Conservation (phyloP, 2,797 vertebrate genomes). For the Chaetophractus vellerosus region DNA sequence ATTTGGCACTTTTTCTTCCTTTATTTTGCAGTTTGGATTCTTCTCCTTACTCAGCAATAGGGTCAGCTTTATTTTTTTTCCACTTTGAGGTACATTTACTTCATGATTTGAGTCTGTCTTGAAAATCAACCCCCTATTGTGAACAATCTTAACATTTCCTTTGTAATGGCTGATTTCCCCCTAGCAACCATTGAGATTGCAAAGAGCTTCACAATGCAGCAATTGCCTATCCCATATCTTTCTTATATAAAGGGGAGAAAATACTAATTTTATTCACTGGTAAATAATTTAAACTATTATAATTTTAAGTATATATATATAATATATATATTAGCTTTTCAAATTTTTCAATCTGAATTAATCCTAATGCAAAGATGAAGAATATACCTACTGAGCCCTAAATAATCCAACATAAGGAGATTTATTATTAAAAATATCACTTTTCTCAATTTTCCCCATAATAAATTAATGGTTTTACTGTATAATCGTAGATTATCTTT, state of each 20-base stretch:
- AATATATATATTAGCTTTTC: background rate
- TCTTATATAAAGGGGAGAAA: background rate
- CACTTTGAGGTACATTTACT: background rate
- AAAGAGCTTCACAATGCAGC: background rate
- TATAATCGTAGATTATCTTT: no score
- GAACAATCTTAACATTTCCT: slow-evolving; percentile 1
- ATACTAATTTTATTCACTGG: background rate
- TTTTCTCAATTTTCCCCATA: background rate
- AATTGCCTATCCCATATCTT: background rate
- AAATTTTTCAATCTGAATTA: background rate
- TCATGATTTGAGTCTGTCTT: background rate
- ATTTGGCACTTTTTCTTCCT: background rate
- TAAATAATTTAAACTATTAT: no score
- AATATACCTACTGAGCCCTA: background rate
- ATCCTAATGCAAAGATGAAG: background rate
- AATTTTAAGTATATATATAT: background rate
- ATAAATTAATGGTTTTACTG: background rate
- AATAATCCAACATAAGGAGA: background rate
- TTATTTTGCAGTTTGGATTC: background rate
- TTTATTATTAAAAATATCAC: background rate
- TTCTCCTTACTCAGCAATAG: background rate
- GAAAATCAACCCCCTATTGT: background rate
- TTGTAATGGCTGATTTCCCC: background rate
- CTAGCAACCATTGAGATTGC: background rate
- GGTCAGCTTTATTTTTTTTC: background rate